phyloP scores from a whole-genome alignment of 1,140 invertebrate genomes.

The Copidosoma floridanum region DNA sequence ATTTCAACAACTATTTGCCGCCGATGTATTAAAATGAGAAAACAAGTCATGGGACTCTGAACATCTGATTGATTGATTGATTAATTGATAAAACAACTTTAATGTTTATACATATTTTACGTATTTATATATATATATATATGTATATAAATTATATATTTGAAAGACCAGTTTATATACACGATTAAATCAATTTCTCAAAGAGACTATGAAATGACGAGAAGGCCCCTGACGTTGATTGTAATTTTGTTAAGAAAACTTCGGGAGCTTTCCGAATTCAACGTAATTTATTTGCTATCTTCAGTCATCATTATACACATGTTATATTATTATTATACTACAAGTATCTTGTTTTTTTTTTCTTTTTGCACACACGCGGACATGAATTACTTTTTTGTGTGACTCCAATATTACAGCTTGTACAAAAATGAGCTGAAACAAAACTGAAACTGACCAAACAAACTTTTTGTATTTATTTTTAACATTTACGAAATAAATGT shows the following conservation, averaged over 20 bases:
- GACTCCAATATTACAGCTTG: constrained; percentile 18
- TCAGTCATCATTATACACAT: constrained; percentile 23
- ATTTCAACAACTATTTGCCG: neutral
- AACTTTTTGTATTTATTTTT: constrained; percentile 24
- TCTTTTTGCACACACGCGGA: constrained; percentile 13
- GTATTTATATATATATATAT: too few relatives aligned
- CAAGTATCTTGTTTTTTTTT: constrained; percentile 22
- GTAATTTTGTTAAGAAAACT: constrained; percentile 29
- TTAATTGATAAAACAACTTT: too few relatives aligned
- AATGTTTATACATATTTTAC: too few relatives aligned
- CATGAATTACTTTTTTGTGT: constrained; percentile 22
- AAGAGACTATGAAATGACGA: constrained; percentile 10
- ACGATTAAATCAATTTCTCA: constrained; percentile 13
- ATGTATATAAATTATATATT: too few relatives aligned
- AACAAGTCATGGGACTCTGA: too few relatives aligned
- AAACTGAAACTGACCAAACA: too few relatives aligned
- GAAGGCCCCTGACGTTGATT: constrained; percentile 26
- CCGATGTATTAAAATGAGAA: constrained; percentile 6
- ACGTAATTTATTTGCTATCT: constrained; percentile 27
- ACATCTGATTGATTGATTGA: too few relatives aligned
- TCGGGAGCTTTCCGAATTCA: constrained; percentile 20
- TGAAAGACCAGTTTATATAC: too few relatives aligned
- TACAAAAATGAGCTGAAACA: too few relatives aligned
- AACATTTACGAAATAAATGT: constrained; percentile 9
- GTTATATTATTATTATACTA: constrained; percentile 14